Conservation (phyloP, 2,113 vertebrate species). For the Gopherus flavomarginatus region DNA sequence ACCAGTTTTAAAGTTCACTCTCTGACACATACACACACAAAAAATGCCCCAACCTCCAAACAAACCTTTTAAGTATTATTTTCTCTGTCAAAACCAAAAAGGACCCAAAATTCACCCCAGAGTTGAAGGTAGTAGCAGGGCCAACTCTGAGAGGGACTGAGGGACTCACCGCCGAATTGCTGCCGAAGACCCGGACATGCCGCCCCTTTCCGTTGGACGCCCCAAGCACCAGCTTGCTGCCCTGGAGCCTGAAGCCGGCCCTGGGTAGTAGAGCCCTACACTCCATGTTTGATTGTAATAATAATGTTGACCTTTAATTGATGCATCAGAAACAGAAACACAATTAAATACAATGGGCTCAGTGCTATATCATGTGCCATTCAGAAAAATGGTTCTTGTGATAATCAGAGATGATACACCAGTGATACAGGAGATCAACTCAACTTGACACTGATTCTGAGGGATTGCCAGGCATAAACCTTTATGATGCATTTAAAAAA, state of each 20-base stretch:
- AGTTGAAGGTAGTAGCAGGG: not conserved
- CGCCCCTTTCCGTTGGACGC: no score
- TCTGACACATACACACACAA: not conserved
- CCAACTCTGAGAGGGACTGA: no score
- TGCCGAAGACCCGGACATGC: no score
- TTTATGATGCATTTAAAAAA: not conserved
- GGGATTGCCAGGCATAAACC: not conserved
- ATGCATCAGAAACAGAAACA: not conserved
- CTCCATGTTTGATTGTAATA: not conserved
- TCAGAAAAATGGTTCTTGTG: not conserved
- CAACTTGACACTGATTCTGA: no score
- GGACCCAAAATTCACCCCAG: not conserved
- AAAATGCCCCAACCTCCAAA: not conserved
- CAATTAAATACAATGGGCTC: accelerated
- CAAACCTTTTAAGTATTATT: not conserved
- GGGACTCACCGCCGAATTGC: no score
- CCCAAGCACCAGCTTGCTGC: no score
- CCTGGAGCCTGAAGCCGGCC: no score
- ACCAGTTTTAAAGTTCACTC: not conserved
- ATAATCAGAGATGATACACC: not conserved
- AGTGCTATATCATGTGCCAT: not conserved
- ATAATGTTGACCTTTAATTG: not conserved
- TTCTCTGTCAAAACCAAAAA: not conserved
- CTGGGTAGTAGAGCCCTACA: not conserved
- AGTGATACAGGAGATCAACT: not conserved